A percentile compares a stretch with the other conserved stretches of the same genome.
Conservation (phyloP, 1,140 invertebrate species). For the Drosophila nikananu region DNA sequence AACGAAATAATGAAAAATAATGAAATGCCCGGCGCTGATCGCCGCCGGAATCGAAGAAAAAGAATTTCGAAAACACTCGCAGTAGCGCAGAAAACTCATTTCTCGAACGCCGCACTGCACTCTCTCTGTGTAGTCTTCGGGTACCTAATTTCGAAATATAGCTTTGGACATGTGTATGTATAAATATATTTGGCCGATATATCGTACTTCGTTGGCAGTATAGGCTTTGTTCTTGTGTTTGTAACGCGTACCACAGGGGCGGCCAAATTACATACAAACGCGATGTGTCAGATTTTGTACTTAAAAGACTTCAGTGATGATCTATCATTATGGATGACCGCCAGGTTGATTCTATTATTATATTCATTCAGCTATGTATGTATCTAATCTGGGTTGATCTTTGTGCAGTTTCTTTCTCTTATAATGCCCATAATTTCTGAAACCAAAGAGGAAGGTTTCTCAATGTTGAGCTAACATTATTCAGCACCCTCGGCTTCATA, state of each 20-base stretch:
- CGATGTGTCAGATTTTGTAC: constrained; percentile 24
- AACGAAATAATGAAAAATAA: constrained; percentile 56
- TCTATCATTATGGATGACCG: constrained; percentile 19
- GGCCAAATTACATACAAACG: constrained; percentile 1
- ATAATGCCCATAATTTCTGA: not conserved
- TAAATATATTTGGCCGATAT: constrained; percentile 41
- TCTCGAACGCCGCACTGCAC: constrained; percentile 15
- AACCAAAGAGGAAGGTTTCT: too few species aligned
- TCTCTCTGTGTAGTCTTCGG: constrained; percentile 3
- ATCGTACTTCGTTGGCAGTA: constrained; percentile 16
- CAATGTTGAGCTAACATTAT: not conserved
- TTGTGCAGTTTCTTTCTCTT: not conserved
- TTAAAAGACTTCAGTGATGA: constrained; percentile 11
- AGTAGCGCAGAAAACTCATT: constrained; percentile 31
- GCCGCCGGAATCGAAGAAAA: constrained; percentile 28
- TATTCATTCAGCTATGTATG: not conserved
- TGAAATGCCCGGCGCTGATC: constrained; percentile 43
- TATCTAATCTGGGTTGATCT: not conserved
- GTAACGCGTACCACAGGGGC: constrained; percentile 14
- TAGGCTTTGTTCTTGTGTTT: constrained; percentile 32
- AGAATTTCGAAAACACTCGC: constrained; percentile 46
- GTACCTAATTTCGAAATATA: constrained; percentile 43
- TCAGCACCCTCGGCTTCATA: not conserved
- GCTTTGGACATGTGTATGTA: constrained; percentile 18
- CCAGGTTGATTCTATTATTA: constrained; percentile 2